Evolutionary conservation across 2,797 vertebrate species (phyloP), one percentile per base, ranked within the genome.

Genomic region (Phalloptychus januarius): DNA sequence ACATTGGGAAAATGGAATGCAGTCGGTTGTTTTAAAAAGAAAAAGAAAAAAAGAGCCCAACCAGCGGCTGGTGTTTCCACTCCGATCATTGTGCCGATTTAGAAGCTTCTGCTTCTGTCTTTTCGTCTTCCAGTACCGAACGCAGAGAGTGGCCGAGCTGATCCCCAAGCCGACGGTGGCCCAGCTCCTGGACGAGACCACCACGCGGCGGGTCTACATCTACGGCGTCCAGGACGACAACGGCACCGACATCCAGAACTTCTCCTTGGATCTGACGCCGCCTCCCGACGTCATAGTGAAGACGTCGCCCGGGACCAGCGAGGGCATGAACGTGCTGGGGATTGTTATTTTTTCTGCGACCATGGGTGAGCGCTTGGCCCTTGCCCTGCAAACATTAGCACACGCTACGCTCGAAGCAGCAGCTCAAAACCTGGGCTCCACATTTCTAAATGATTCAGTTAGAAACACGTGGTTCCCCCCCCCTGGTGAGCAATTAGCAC

Each of bases 291-390:
- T 99, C 79, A 89, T 97, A 76, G 96, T 99, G 94, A 97, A 96
- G 78, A 98, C 97, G 0, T 96, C 97, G 5, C 97, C 98, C 0
- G 97, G 97, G 31, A 97, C 97, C 74, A 99, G 97, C 0, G 98
- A 99, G 0, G 98, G 98, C 94, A 99, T 99, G 97, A 99, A 99
- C 0, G 98, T 99, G 28, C 94, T 99, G 31, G 98, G 98, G 33
- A 99, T 99, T 2, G 98, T 99, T 79, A 99, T 99, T 88, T 99
- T 99, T 93, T 99, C 98, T 0, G 97, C 98, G 63, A 99, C 97
- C 1, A 99, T 99, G 98, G 98, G 98, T 99, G 91, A 83, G 93
- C 28, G 15, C 33, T 63, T 78, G n/a, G 1, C 46, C 76, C 40
- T 23, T 50, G 42, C 0, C 12, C 31, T 13, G n/a, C 75, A 83